Percentiles rank a stretch among this genome's conserved stretches.
phyloP scores from a whole-genome alignment of 2,888 invertebrate genomes.

The Heteromurus nitidus region DNA sequence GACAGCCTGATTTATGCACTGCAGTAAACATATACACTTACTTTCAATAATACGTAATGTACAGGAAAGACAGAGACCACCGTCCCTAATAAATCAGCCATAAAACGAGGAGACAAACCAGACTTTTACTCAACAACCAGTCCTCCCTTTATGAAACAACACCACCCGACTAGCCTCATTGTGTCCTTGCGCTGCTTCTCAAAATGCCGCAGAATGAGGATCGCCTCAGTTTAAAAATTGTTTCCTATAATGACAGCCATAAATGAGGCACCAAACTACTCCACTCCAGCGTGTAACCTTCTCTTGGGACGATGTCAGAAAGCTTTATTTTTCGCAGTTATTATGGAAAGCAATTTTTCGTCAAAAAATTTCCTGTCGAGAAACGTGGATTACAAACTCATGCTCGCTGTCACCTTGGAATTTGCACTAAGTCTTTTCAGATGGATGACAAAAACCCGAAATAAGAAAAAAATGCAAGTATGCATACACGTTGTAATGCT shows the following conservation, averaged over 20 bases:
- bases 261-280: conserved; percentile 14
- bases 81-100: conserved; percentile 65
- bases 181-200: conserved; percentile 43
- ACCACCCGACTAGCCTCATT: conserved; percentile 39
- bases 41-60: conserved; percentile 35
- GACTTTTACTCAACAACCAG: conserved; percentile 53
- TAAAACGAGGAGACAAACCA: conserved; percentile 66
- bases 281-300: too few species aligned
- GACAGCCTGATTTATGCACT: conserved; percentile 64
- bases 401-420: too few species aligned
- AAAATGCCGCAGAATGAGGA: conserved; percentile 52
- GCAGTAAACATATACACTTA: conserved; percentile 51
- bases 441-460: too few species aligned
- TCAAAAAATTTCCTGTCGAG: too few species aligned
- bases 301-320: too few species aligned
- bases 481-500: too few species aligned
- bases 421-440: too few species aligned
- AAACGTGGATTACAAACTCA: too few species aligned
- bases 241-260: conserved; percentile 1
- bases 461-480: too few species aligned
- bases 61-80: conserved; percentile 52
- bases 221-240: neutral
- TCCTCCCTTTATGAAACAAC: conserved; percentile 26
- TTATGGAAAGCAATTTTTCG: too few species aligned
- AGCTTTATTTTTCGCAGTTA: too few species aligned